A percentile compares a stretch with the other conserved stretches of the same genome.
phyloP scores from a whole-genome alignment of 2,888 invertebrate species.

The Amphipyra berbera region DNA sequence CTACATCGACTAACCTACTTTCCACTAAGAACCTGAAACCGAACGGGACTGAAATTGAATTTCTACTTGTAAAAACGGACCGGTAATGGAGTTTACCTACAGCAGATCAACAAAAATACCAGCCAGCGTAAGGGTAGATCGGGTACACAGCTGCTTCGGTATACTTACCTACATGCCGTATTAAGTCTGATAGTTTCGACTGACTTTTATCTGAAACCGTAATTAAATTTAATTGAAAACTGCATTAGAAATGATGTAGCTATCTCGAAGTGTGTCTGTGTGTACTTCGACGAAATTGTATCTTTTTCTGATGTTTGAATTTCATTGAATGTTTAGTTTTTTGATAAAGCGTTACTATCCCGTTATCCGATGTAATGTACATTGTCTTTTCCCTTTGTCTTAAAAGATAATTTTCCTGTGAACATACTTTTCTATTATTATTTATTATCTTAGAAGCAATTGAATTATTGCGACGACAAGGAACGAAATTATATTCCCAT shows the following conservation, averaged over 20 bases:
- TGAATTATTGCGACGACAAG: not conserved
- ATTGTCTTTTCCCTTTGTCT: not conserved
- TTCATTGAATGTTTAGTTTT: not conserved
- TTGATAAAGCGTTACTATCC: not conserved
- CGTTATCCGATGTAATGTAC: not conserved
- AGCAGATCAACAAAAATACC: slow-evolving; percentile 85
- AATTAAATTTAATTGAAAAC: slow-evolving; percentile 40
- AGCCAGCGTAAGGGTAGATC: slow-evolving; percentile 70
- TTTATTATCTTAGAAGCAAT: not conserved
- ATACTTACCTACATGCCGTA: slow-evolving; percentile 40
- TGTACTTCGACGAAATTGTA: slow-evolving; percentile 21
- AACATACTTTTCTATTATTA: not conserved
- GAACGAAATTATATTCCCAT: slow-evolving; percentile 1
- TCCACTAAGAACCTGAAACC: slow-evolving; percentile 77
- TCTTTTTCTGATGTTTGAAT: slow-evolving; percentile 9
- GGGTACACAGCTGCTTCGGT: slow-evolving; percentile 66
- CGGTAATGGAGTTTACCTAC: slow-evolving; percentile 86
- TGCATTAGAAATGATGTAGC: slow-evolving; percentile 40
- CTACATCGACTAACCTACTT: slow-evolving; percentile 80
- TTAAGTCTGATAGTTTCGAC: slow-evolving; percentile 48
- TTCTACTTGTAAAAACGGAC: slow-evolving; percentile 85
- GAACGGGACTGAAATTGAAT: slow-evolving; percentile 82
- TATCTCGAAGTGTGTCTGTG: slow-evolving; percentile 11
- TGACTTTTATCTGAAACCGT: slow-evolving; percentile 45
- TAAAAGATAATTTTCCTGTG: not conserved